Base-by-base conservation (phyloP, 2,113 vertebrate species). In the Eptatretus burgeri region DNA sequence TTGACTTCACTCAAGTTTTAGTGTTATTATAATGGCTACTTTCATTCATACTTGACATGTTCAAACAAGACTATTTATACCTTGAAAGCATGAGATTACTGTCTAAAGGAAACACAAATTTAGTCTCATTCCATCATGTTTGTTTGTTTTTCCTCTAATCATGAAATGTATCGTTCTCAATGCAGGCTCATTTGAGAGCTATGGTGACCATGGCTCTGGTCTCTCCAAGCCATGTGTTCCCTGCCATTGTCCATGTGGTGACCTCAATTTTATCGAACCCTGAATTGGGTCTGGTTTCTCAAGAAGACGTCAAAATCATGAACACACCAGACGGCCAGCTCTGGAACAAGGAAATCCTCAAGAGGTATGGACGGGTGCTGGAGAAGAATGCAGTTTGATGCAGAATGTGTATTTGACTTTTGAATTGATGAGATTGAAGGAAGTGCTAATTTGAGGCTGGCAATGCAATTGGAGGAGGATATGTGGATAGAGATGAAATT, bases 271-370 rank as follows among this genome's bases (percentile, higher is more conserved):
- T 98, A 69, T 75, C 78, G 65, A 80, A 76, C 62, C 81, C 79
- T 0, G 79, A 78, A 1, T 70, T 95, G 11, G 66, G 70, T 53
- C 81, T 80, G 49, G 81, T 96, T 69, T 94, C 83, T 2, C 78
- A 78, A 52, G 81, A 91, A 67, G 91, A 98, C 69, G 88, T 79
- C 51, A 79, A 79, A 62, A 88, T 91, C 73, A 83, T 98, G 87
- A 76, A 74, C 67, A 89, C 80, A 2, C 83, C 83, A 0, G 79
- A 83, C 1, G 91, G 87, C 67, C 78, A 82, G 49, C 76, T 98
- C 2, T 85, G 84, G 5, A 87, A 98, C 73, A 83, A 18, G 14
- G 14, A 56, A 18, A 8, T 56, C 53, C 53, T 56, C 53, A 11
- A 60, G 53, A 60, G 53, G 5, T 60, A n/a, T 12, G 53, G 53